Conservation (phyloP, 1,140 invertebrate genomes). For the Drosophila pectinifera region DNA sequence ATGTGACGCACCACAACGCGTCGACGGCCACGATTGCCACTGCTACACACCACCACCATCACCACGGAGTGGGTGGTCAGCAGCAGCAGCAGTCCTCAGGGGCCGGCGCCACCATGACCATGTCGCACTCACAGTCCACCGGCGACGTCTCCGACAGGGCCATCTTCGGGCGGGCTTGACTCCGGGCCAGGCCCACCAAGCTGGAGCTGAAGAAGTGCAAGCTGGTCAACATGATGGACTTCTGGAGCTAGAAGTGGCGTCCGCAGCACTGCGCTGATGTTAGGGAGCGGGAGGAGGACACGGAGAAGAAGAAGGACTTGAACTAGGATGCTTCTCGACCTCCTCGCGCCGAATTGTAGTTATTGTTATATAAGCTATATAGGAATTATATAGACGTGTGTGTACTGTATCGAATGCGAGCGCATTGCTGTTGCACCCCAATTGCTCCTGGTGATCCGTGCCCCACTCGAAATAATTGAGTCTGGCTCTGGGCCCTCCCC, state of each 20-base stretch:
- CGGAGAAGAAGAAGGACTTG: conserved; percentile 18
- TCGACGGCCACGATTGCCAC: conserved; percentile 74
- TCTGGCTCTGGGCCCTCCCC: neutral
- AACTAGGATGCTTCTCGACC: neutral
- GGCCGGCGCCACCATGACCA: conserved; percentile 48
- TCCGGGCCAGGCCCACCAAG: conserved; percentile 80
- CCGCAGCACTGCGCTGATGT: conserved; percentile 70
- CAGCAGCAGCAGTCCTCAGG: conserved; percentile 23
- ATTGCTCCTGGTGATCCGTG: conserved; percentile 18
- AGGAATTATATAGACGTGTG: conserved; percentile 31
- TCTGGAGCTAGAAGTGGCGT: conserved; percentile 85
- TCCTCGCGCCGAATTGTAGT: conserved; percentile 44
- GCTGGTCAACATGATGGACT: conserved; percentile 84
- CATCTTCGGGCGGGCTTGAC: conserved; percentile 88
- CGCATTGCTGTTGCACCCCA: conserved; percentile 56
- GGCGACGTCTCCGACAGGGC: conserved; percentile 86
- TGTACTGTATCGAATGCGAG: conserved; percentile 52
- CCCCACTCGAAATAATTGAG: conserved; percentile 34
- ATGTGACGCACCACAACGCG: conserved; percentile 76
- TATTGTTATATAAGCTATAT: conserved; percentile 58
- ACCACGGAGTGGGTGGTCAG: conserved; percentile 40
- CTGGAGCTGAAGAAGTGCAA: conserved; percentile 84
- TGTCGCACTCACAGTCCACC: conserved; percentile 87
- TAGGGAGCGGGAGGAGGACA: conserved; percentile 56
- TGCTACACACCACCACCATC: conserved; percentile 68